phyloP scores from a whole-genome alignment of 2,888 invertebrate species.

The Melanostoma scalare region DNA sequence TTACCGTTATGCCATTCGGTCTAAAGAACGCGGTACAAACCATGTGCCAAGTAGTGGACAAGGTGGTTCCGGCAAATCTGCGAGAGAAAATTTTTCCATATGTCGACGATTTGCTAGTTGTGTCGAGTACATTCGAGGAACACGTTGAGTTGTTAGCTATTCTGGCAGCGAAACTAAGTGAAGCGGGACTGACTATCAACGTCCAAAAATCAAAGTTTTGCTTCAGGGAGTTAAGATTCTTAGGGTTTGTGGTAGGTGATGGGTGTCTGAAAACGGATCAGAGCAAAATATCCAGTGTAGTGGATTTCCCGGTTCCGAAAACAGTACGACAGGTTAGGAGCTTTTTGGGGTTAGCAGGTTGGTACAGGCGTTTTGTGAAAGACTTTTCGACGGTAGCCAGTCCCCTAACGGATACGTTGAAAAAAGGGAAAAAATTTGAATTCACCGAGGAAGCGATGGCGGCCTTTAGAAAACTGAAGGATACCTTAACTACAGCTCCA shows the following conservation, averaged over 20 bases:
- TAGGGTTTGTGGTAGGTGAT: no score
- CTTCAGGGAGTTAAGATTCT: no score
- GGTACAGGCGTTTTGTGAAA: conserved; percentile 3
- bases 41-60: conserved; percentile 64
- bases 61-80: conserved; percentile 32
- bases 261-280: not conserved
- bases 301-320: not conserved
- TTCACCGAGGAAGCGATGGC: not conserved
- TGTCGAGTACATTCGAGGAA: no score
- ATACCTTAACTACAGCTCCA: not conserved
- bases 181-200: no score
- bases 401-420: not conserved
- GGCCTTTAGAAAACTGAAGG: not conserved
- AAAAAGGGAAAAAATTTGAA: not conserved
- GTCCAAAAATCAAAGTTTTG: no score
- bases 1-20: conserved; percentile 37
- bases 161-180: no score
- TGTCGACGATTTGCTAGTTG: no score
- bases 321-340: not conserved
- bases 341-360: not conserved
- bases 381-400: not conserved
- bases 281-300: not conserved
- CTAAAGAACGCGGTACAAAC: conserved; percentile 5
- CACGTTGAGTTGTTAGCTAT: no score
- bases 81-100: no score